A percentile compares a stretch with the other conserved stretches of the same genome.
Conservation (phyloP, 2,888 invertebrate species). For the Caenorhabditis parvicauda region DNA sequence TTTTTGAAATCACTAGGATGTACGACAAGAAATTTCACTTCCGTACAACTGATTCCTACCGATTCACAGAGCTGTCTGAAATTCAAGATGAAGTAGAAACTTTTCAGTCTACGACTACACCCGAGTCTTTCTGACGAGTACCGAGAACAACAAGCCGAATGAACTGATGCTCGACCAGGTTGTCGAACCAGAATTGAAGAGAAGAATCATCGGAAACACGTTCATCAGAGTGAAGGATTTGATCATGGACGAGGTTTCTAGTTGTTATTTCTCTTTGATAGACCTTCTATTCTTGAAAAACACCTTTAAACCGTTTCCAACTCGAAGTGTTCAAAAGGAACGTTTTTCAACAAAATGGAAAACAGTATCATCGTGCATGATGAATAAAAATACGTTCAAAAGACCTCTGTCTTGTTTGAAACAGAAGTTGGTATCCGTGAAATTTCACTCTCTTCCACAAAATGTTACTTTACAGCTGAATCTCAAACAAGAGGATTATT, state of each 20-base stretch:
- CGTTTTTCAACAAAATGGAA: too few relatives aligned
- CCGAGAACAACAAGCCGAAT: slow-evolving; percentile 17
- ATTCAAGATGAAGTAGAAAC: background rate
- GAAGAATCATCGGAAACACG: slow-evolving; percentile 97
- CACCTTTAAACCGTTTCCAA: too few relatives aligned
- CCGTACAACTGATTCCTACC: too few relatives aligned
- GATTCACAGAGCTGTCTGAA: too few relatives aligned
- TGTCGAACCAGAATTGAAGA: slow-evolving; percentile 88
- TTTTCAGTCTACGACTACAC: slow-evolving; percentile 49
- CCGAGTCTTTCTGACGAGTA: slow-evolving; percentile 46
- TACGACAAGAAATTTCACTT: too few relatives aligned
- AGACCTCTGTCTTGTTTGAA: background rate
- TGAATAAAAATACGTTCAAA: background rate
- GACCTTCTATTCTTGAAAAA: too few relatives aligned
- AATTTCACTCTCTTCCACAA: background rate
- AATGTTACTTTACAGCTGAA: slow-evolving; percentile 74
- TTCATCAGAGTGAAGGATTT: slow-evolving; percentile 76
- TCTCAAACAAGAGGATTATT: slow-evolving; percentile 77
- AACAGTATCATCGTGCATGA: too few relatives aligned
- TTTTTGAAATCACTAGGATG: background rate
- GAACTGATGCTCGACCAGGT: slow-evolving; percentile 35
- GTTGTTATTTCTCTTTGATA: too few relatives aligned
- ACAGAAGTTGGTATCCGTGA: too few relatives aligned
- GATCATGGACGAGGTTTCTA: slow-evolving; percentile 36
- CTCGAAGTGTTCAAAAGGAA: too few relatives aligned